phyloP scores from a whole-genome alignment of 2,888 invertebrate species.

The Drosophila pseudotakahashii region DNA sequence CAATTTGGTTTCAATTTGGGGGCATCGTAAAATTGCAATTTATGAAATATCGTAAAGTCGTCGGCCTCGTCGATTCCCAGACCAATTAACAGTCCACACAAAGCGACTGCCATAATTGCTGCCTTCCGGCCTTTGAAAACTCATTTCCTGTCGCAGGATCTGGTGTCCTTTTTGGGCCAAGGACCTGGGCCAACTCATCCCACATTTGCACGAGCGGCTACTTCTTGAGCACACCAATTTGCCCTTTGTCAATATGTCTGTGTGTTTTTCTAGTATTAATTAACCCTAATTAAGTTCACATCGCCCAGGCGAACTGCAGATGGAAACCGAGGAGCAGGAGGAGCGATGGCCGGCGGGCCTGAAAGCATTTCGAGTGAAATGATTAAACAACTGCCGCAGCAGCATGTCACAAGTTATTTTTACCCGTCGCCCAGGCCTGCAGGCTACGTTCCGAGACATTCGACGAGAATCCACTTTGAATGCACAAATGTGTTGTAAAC shows the following conservation, averaged over 20 bases:
- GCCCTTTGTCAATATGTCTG: slow-evolving; percentile 59
- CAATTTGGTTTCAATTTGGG: slow-evolving; percentile 35
- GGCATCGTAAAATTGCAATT: slow-evolving; percentile 39
- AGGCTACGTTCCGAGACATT: slow-evolving; percentile 66
- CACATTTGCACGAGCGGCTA: not conserved
- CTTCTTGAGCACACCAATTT: slow-evolving; percentile 59
- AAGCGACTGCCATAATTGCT: slow-evolving; percentile 68
- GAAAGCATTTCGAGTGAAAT: slow-evolving; percentile 56
- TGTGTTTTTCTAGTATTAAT: slow-evolving; percentile 71
- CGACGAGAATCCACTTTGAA: slow-evolving; percentile 66
- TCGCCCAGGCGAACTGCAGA: slow-evolving; percentile 26
- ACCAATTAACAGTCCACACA: slow-evolving; percentile 60
- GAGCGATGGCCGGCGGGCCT: slow-evolving; percentile 27
- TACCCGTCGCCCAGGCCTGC: slow-evolving; percentile 48
- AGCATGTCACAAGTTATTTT: slow-evolving; percentile 40
- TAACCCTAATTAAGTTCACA: slow-evolving; percentile 75
- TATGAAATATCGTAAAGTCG: slow-evolving; percentile 43
- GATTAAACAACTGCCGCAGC: slow-evolving; percentile 41
- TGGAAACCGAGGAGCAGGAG: not conserved
- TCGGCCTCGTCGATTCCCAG: slow-evolving; percentile 43
- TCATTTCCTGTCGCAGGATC: slow-evolving; percentile 66
- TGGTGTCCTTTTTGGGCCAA: slow-evolving; percentile 3
- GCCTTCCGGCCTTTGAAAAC: slow-evolving; percentile 77
- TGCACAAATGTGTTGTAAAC: slow-evolving; percentile 48
- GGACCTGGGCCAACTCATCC: not conserved